Evolutionary conservation across 2,113 vertebrate species (phyloP), one percentile per base, ranked within the genome.

Genomic region (Rissa tridactyla): DNA sequence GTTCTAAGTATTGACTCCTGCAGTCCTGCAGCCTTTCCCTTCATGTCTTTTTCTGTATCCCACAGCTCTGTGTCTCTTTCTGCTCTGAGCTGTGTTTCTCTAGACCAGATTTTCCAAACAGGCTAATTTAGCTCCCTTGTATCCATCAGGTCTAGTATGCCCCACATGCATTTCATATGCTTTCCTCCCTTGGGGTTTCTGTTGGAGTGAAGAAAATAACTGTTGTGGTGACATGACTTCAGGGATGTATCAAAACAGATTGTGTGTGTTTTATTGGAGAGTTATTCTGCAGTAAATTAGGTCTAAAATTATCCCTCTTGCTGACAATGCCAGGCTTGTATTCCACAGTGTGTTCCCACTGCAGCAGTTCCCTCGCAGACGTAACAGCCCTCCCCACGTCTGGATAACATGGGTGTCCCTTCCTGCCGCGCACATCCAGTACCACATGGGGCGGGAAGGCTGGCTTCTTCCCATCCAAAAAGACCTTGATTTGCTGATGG

Each of bases 241-340:
- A 83, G 95, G 87, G 93, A 92, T 92, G 64, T 91, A 96, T 95
- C 89, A 95, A 91, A 95, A 94, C 89, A 96, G 93, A 95, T 85
- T 88, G 84, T 70, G 52, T 87, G 64, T 26, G 3, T 94, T 94
- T 96, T 93, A 88, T 58, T 95, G 94, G 87, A 91, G 86, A 73
- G 44, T 91, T 93, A 83, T 64, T 94, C 89, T 85, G 87, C 78
- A 94, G 89, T 82, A 94, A 95, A 96, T 97, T 91, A 94, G 87
- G 68, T 89, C 94, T 96, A 95, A 94, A 91, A 91, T 91, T 95
- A 97, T 94, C 84, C 54, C 32, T 90, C 66, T 90, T 85, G 71
- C 86, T 95, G 86, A 91, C 92, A 83, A 40, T 93, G 71, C 85
- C 49, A 83, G 55, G 51, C 76, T 81, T 78, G 38, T 68, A 32